These are phyloP conservation scores for Drosophila neonasuta DNA, from an alignment of 2,888 invertebrate genomes.

Conservation along the genomic window DNA sequence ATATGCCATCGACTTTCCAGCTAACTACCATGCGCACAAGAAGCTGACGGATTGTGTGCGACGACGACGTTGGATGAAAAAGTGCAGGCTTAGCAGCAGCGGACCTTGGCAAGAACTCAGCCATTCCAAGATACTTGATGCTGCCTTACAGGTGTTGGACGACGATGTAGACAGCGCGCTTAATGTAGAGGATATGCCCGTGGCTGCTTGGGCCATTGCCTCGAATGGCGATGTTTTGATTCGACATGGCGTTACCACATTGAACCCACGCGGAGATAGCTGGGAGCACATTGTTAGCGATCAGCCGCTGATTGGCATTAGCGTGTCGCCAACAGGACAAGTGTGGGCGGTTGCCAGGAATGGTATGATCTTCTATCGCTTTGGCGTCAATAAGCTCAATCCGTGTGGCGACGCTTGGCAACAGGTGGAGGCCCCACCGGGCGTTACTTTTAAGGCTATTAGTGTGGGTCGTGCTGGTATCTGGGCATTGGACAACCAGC, in stretches of 20 bases:
- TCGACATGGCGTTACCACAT: constrained; percentile 88
- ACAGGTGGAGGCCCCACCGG: constrained; percentile 88
- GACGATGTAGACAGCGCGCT: constrained; percentile 77
- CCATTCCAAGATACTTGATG: constrained; percentile 91
- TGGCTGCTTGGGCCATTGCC: constrained; percentile 93
- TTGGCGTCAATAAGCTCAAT: constrained; percentile 87
- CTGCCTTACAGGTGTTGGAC: constrained; percentile 87
- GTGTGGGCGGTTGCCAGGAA: constrained; percentile 94
- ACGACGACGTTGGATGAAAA: constrained; percentile 91
- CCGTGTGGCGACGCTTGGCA: constrained; percentile 88
- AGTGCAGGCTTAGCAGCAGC: constrained; percentile 90
- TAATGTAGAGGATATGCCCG: constrained; percentile 73
- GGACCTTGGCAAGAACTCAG: constrained; percentile 95
- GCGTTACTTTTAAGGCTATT: constrained; percentile 87
- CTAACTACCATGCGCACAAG: constrained; percentile 92
- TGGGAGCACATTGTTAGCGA: constrained; percentile 85
- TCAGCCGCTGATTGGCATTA: constrained; percentile 89
- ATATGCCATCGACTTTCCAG: constrained; percentile 95
- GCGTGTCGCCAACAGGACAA: constrained; percentile 86
- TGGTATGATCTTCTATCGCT: constrained; percentile 91
- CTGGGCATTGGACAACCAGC: constrained; percentile 91
- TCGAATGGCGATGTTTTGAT: constrained; percentile 93
- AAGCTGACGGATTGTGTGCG: constrained; percentile 94
- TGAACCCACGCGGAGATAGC: constrained; percentile 87
- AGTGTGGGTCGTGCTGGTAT: constrained; percentile 88